Percentiles rank a stretch among this genome's conserved stretches.
phyloP scores from a whole-genome alignment of 2,113 vertebrate species.

The Scomber japonicus region DNA sequence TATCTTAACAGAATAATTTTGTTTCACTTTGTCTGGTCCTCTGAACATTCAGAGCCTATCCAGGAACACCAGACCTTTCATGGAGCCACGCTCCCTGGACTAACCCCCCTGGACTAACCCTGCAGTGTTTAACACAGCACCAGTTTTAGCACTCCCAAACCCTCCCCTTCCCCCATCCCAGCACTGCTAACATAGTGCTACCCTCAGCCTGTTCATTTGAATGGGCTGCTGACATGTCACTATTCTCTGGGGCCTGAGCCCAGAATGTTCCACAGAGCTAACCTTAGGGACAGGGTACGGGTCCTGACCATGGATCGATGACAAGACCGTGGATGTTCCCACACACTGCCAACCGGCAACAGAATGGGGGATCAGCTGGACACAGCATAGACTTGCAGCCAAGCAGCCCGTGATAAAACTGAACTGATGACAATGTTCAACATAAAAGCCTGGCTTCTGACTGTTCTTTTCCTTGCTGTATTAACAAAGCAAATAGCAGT shows the following conservation, averaged over 20 bases:
- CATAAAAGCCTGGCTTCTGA: background rate
- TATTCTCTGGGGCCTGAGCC: slow-evolving; percentile 85
- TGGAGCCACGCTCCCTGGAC: slow-evolving; percentile 48
- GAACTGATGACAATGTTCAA: slow-evolving; percentile 25
- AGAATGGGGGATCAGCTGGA: slow-evolving; percentile 39
- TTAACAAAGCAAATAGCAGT: background rate
- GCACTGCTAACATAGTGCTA: slow-evolving; percentile 81
- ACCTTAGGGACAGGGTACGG: slow-evolving; percentile 76
- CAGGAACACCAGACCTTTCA: slow-evolving; percentile 65
- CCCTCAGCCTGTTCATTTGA: slow-evolving; percentile 86
- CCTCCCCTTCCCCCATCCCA: slow-evolving; percentile 49
- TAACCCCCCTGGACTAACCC: slow-evolving; percentile 44
- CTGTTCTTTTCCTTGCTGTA: background rate
- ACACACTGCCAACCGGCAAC: slow-evolving; percentile 46
- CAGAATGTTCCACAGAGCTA: slow-evolving; percentile 85
- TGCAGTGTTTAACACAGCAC: slow-evolving; percentile 69
- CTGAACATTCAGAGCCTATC: slow-evolving; percentile 34
- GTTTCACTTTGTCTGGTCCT: slow-evolving; percentile 8
- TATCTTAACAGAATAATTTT: slow-evolving; percentile 7
- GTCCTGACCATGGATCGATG: slow-evolving; percentile 58
- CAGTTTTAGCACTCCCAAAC: slow-evolving; percentile 63
- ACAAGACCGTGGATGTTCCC: slow-evolving; percentile 44
- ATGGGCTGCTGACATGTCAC: slow-evolving; percentile 87
- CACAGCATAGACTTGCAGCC: background rate
- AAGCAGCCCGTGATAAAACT: slow-evolving; percentile 19